Evolutionary conservation across 2,888 invertebrate species (phyloP), one percentile per base, ranked within the genome.

Genomic region (Pristionchus arcanus): DNA sequence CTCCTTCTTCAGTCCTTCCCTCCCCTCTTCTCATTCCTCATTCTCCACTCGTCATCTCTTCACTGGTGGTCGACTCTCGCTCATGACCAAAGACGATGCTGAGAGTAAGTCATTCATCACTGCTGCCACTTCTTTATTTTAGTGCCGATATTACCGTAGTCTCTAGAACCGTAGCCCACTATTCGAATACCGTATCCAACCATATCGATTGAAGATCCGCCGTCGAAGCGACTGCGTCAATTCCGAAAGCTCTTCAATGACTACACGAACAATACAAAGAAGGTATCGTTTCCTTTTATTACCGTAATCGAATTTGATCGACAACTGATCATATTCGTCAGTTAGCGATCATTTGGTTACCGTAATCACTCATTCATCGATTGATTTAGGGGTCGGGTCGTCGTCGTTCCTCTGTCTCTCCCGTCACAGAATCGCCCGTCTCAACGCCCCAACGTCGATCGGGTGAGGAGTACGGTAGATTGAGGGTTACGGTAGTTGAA

Each of bases 191-290:
- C 68, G 31, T 68, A 68, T 4, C 21, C 21, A 25, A 74, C 74
- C 74, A 37, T 74, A 42, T 37, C 37, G 25, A 5, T 0, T 74
- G 5, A 1, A 74, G 74, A 74, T 34, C 74, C 74, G 37, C 74
- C 74, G 74, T 74, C 74, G 7, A 34, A 37, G 37, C 74, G 74
- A 34, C 74, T 74, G 74, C 37, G 74, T 3, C 74, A 74, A 37
- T 74, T 74, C 74, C 34, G 74, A 21, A 74, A 74, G 37, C 74
- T 74, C 13, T 74, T 74, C 74, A 74, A 74, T 37, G 74, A 74
- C 74, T 74, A 74, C 74, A 74, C 74, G 37, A 74, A 74, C 37
- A 74, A 74, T n/a, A n/a, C n/a, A n/a, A n/a, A n/a, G n/a, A n/a
- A n/a, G n/a, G n/a, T n/a, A n/a, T n/a, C n/a, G n/a, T n/a, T n/a